phyloP scores from a whole-genome alignment of 1,140 invertebrate species.

The Hesperophylax magnus region DNA sequence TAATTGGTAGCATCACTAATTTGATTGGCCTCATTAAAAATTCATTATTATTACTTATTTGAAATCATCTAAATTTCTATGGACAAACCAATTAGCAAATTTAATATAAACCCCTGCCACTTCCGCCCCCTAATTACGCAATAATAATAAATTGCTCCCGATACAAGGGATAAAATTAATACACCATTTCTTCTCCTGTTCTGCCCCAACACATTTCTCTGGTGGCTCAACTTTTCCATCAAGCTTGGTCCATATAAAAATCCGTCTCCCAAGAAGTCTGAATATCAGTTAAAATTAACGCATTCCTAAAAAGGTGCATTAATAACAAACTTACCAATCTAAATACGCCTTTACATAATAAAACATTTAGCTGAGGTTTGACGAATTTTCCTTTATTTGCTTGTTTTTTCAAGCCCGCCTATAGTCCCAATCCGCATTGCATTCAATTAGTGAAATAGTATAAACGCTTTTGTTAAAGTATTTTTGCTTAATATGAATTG shows the following conservation, averaged over 20 bases:
- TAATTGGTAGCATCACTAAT: too few species aligned
- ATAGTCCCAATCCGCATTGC: not conserved
- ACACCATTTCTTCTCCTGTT: not conserved
- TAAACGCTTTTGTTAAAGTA: not conserved
- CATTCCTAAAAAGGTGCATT: not conserved
- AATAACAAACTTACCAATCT: not conserved
- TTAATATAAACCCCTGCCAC: too few species aligned
- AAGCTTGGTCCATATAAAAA: constrained; percentile 8
- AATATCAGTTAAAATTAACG: not conserved
- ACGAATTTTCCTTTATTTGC: not conserved
- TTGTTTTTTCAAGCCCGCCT: not conserved
- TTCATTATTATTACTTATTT: too few species aligned
- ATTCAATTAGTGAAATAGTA: not conserved
- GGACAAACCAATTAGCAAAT: too few species aligned
- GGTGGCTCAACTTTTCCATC: not conserved
- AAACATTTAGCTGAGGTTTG: not conserved
- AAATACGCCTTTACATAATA: not conserved
- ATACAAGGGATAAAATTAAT: too few species aligned
- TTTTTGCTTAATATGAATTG: too few species aligned
- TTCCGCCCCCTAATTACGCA: too few species aligned
- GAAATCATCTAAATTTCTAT: too few species aligned
- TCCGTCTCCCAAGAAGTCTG: not conserved
- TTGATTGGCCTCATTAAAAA: too few species aligned
- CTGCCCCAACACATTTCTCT: constrained; percentile 2
- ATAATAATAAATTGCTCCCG: too few species aligned